Base-by-base conservation (phyloP, 2,888 invertebrate genomes). In the Mythimna pallens region DNA sequence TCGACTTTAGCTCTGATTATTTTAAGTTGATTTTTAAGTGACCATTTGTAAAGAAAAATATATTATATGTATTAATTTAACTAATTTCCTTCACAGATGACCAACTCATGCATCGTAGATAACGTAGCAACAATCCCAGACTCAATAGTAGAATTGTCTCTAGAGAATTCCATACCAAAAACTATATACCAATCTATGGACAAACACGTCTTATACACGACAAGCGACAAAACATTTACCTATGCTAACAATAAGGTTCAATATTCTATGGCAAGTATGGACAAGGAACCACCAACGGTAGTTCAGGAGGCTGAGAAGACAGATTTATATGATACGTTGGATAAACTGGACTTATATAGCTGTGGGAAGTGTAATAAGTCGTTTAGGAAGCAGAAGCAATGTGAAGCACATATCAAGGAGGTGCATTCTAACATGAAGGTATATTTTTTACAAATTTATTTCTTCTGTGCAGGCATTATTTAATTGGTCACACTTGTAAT, bases 341-440 rank as follows among this genome's bases (percentile, higher is more conserved):
- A 93, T 54, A 94, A 93, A 59, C 71, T 95, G 59, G 95, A 94
- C 20, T 70, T 94, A 66, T 95, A 92, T 62, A 92, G 88, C 68
- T 96, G 96, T 80, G 86, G 88, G 8, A 95, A 94, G 90, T 94
- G 96, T 70, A 93, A 96, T 82, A 97, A 97, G 89, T 94, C 96
- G 8, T 97, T 97, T 86, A 94, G 97, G 74, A 96, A 97, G 67
- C 97, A 97, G 89, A 97, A 97, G 87, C 97, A 97, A 3, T 97
- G 96, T 80, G 97, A 97, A 77, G 94, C 96, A 1, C 97, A 97
- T 87, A 94, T 97, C 82, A 96, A 97, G 79, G 97, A 97, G 59
- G 96, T 94, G 1, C 97, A 97, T 88, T 94, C 81, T 7, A 80
- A 78, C 57, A 73, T 72, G 71, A 81, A 81, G 83, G 81, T 81